Conservation (phyloP, 2,797 vertebrate species). For the Lutjanus campechanus region DNA sequence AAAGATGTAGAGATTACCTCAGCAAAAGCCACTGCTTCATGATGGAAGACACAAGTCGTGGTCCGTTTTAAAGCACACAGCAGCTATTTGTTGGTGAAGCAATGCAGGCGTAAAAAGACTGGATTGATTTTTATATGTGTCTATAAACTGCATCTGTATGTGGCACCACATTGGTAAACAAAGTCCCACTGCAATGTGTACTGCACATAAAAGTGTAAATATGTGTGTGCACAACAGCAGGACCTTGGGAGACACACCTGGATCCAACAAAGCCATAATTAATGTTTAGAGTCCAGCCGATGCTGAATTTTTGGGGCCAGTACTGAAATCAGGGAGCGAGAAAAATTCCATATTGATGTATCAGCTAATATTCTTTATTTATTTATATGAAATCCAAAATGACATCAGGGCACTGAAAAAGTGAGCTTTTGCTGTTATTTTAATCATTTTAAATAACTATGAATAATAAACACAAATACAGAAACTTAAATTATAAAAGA, state of each 20-base stretch:
- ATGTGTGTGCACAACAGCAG: neutral
- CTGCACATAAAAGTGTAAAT: neutral
- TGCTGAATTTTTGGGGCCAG: no score
- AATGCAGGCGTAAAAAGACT: neutral
- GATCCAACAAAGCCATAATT: neutral
- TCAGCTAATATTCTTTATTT: no score
- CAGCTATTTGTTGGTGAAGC: neutral
- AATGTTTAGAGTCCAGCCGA: neutral
- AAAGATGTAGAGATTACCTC: slow-evolving; percentile 5
- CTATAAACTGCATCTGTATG: slow-evolving; percentile 6
- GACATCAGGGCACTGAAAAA: no score
- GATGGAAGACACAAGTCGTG: neutral
- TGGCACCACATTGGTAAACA: neutral
- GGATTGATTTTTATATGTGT: slow-evolving; percentile 1
- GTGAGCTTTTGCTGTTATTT: no score
- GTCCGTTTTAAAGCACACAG: slow-evolving; percentile 13
- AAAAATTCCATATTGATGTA: no score
- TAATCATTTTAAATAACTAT: no score
- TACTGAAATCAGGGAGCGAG: no score
- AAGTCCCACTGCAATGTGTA: neutral
- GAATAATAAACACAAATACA: no score
- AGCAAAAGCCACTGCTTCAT: neutral
- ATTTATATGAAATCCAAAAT: no score
- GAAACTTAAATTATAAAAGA: no score
- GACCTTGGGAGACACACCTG: neutral